phyloP scores from a whole-genome alignment of 2,888 invertebrate species.

The Tinea pellionella region DNA sequence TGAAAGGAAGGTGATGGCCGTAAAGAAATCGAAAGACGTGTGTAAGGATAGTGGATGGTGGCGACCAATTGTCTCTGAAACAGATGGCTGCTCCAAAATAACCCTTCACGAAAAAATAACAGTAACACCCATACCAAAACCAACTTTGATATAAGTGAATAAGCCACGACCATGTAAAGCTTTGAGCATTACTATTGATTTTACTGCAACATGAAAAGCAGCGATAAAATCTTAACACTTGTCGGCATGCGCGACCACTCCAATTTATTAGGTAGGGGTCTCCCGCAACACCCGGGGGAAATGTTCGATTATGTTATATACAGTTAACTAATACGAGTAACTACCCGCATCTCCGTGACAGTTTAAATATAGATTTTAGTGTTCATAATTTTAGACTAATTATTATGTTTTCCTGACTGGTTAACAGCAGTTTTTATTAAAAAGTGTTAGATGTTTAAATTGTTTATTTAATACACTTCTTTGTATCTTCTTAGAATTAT shows the following conservation, averaged over 20 bases:
- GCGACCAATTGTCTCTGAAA: no score
- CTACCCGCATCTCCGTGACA: not conserved
- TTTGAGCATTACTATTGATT: conserved; percentile 2
- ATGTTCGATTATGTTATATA: conserved; percentile 8
- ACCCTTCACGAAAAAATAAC: no score
- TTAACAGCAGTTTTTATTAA: no score
- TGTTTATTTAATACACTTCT: no score
- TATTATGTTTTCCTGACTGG: no score
- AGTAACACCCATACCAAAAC: no score
- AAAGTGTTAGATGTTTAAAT: no score
- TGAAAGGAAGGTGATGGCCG: no score
- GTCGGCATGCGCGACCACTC: conserved; percentile 40
- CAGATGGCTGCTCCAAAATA: no score
- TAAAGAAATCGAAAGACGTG: no score
- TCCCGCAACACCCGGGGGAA: conserved; percentile 17
- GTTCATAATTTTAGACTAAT: not conserved
- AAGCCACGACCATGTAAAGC: not conserved
- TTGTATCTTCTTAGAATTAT: no score
- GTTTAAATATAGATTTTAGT: not conserved
- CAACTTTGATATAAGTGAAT: not conserved
- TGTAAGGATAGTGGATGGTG: no score
- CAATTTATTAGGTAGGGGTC: conserved; percentile 25
- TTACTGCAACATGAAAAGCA: conserved; percentile 3
- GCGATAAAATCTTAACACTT: conserved; percentile 28
- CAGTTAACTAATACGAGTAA: not conserved